These are phyloP conservation scores for Belgica antarctica DNA, from an alignment of 2,888 invertebrate species.

Conservation along the genomic window DNA sequence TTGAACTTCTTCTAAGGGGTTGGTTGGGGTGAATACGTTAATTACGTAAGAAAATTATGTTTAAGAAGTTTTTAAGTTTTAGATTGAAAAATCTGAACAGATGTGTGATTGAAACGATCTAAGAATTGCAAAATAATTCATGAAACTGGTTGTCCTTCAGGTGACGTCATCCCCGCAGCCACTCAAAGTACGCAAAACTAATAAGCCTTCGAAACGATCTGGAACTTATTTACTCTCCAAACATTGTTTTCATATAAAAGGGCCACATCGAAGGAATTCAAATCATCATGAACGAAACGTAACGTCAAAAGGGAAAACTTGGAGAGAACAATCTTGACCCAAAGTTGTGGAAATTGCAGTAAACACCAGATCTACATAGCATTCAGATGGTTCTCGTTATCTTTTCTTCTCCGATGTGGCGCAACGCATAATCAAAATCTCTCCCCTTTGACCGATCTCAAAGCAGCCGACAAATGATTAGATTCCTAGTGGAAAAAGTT, in stretches of 20 bases:
- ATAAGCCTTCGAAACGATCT: constrained; percentile 24
- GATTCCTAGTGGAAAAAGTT: constrained; percentile 9
- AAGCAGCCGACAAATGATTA: constrained; percentile 41
- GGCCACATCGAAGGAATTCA: background rate
- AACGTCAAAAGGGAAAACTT: background rate
- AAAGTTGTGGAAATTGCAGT: background rate
- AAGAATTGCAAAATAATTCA: no score
- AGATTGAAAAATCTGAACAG: no score
- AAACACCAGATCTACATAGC: no score
- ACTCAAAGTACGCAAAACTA: background rate
- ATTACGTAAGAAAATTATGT: no score
- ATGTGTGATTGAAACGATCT: no score
- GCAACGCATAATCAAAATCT: constrained; percentile 23
- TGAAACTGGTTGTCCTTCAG: no score
- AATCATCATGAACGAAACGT: background rate
- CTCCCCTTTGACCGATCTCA: constrained; percentile 26
- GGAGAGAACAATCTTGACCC: background rate
- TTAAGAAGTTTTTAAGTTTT: no score
- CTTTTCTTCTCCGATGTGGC: background rate
- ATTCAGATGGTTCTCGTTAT: no score
- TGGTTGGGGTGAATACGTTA: no score
- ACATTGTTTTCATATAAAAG: constrained; percentile 14
- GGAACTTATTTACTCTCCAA: constrained; percentile 39
- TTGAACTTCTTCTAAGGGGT: no score
- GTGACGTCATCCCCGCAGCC: background rate